Evolutionary conservation across 2,888 invertebrate genomes (phyloP).

Genomic region (Fragum sueziense): DNA sequence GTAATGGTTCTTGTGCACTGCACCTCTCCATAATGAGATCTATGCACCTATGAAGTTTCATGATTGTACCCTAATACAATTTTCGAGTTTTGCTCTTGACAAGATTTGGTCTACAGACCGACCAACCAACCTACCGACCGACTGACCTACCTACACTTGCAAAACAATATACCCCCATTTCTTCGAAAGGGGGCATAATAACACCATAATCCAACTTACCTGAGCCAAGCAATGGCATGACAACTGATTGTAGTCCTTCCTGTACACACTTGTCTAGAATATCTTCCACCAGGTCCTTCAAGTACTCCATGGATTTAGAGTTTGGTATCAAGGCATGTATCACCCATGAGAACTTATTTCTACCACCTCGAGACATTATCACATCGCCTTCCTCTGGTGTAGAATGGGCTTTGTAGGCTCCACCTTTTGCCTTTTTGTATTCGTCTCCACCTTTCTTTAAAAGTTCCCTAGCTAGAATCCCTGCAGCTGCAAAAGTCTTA

Average conservation of each 20-base stretch:
- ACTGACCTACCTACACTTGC: too few species aligned
- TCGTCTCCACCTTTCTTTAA: conserved; percentile 11
- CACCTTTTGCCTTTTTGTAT: conserved; percentile 15
- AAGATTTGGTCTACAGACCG: too few species aligned
- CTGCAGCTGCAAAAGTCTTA: conserved; percentile 13
- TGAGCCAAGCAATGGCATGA: conserved; percentile 38
- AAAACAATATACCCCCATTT: too few species aligned
- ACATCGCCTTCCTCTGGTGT: conserved; percentile 11
- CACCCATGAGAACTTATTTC: conserved; percentile 7
- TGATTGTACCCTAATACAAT: too few species aligned
- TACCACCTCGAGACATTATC: conserved; percentile 22
- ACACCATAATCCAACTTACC: conserved; percentile 26
- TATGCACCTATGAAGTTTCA: too few species aligned
- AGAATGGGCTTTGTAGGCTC: background rate
- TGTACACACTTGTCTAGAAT: conserved; percentile 15
- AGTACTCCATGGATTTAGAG: background rate
- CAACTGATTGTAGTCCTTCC: conserved; percentile 2
- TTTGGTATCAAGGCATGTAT: conserved; percentile 27
- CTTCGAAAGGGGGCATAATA: background rate
- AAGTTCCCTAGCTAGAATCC: conserved; percentile 26
- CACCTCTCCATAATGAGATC: too few species aligned
- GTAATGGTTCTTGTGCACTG: too few species aligned
- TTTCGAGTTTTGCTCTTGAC: too few species aligned
- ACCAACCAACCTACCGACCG: too few species aligned
- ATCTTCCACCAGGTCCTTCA: background rate